Conservation (phyloP, 2,888 invertebrate species). For the Athrips mouffetella region DNA sequence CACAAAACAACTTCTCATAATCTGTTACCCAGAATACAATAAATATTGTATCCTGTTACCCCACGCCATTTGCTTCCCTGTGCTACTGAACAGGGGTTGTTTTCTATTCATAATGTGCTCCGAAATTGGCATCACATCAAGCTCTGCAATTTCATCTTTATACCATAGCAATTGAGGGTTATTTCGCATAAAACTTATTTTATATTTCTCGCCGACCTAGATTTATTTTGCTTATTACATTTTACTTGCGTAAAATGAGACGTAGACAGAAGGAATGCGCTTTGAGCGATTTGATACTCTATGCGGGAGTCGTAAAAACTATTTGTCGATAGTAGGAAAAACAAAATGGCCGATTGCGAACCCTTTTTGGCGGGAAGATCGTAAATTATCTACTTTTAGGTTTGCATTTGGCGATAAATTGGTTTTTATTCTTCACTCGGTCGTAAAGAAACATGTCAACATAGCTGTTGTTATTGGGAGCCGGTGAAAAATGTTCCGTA, state of each 20-base stretch:
- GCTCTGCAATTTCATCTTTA: conserved; percentile 40
- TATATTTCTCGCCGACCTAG: conserved; percentile 41
- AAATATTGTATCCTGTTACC: conserved; percentile 66
- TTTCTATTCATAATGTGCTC: conserved; percentile 63
- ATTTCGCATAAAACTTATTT: conserved; percentile 15
- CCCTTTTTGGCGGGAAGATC: conserved; percentile 59
- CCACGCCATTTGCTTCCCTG: conserved; percentile 68
- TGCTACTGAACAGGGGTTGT: conserved; percentile 50
- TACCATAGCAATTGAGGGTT: conserved; percentile 21
- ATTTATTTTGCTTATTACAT: conserved; percentile 74
- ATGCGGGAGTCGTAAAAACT: conserved; percentile 48
- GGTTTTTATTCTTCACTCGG: conserved; percentile 51
- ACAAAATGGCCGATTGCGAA: conserved; percentile 20
- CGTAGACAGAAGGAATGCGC: conserved; percentile 51
- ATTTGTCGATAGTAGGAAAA: conserved; percentile 24
- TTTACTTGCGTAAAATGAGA: conserved; percentile 70
- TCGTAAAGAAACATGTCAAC: conserved; percentile 55
- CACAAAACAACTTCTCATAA: conserved; percentile 54
- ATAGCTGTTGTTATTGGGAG: conserved; percentile 26
- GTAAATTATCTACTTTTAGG: conserved; percentile 70
- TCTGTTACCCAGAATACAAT: conserved; percentile 53
- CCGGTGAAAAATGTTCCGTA: conserved; percentile 11
- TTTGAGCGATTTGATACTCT: conserved; percentile 61
- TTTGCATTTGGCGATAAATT: conserved; percentile 67
- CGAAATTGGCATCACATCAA: conserved; percentile 44